Percentiles rank a stretch among this genome's conserved stretches.
Conservation (phyloP, 30 jellyfish, hydroid and myxozoan species). For the Pelagia noctiluca region DNA sequence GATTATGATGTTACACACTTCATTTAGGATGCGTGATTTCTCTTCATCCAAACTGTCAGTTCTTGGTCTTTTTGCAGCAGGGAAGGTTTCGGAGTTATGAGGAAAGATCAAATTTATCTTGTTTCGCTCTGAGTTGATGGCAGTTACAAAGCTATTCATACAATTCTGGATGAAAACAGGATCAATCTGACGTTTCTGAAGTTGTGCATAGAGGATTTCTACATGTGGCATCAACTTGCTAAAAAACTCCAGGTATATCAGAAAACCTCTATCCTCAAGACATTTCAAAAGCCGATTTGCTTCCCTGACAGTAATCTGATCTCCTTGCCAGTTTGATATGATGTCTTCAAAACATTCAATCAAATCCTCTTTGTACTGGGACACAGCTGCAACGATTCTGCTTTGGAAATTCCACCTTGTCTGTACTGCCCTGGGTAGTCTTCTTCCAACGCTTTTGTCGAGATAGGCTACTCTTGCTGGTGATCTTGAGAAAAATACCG, state of each 20-base stretch:
- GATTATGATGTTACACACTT: slow-evolving; percentile 58
- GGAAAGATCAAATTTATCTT: slow-evolving; percentile 14
- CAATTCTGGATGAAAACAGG: slow-evolving; percentile 48
- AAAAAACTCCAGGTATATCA: slow-evolving; percentile 40
- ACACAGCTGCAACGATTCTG: too few species aligned
- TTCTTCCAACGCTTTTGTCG: too few species aligned
- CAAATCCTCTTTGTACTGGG: too few species aligned
- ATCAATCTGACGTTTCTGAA: slow-evolving; percentile 66
- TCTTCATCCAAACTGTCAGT: slow-evolving; percentile 37
- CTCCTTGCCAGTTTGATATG: slow-evolving; percentile 43
- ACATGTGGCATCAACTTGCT: slow-evolving; percentile 32
- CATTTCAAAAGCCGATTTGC: slow-evolving; percentile 54
- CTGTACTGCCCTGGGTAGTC: too few species aligned
- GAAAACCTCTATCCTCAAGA: slow-evolving; percentile 43
- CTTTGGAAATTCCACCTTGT: too few species aligned
- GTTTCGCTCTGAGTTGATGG: slow-evolving; percentile 24
- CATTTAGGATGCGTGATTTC: slow-evolving; percentile 36
- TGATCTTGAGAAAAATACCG: too few species aligned
- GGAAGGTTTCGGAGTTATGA: not conserved
- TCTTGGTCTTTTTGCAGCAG: slow-evolving; percentile 19
- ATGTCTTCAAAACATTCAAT: too few species aligned
- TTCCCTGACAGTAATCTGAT: slow-evolving; percentile 48
- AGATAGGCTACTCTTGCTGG: too few species aligned
- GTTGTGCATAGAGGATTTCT: slow-evolving; percentile 51
- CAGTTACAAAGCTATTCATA: slow-evolving; percentile 14